Evolutionary conservation across 2,113 vertebrate species (phyloP).

Genomic region (Mustela nigripes): DNA sequence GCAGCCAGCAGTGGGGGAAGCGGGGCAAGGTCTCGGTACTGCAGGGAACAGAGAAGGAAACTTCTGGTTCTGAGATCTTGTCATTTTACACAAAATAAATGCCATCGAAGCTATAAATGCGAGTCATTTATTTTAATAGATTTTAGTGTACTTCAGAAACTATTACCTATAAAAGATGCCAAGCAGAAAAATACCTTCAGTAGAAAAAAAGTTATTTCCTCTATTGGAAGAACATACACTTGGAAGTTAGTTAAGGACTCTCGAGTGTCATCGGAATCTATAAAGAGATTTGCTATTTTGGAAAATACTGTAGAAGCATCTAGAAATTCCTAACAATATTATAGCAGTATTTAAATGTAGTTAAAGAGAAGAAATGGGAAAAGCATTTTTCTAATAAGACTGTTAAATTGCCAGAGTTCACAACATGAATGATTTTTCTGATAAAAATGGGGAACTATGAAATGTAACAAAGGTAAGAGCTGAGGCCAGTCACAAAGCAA

Average conservation of each 20-base stretch:
- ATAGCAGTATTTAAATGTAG: neutral
- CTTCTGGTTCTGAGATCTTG: neutral
- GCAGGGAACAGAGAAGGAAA: neutral
- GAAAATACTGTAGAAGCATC: neutral
- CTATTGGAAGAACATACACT: neutral
- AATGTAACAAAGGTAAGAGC: neutral
- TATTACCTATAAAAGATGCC: slow-evolving; percentile 42
- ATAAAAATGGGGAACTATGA: slow-evolving; percentile 10
- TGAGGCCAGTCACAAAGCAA: neutral
- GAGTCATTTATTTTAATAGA: slow-evolving; percentile 45
- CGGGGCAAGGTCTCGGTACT: too few species aligned
- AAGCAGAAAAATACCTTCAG: neutral
- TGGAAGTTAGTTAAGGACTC: slow-evolving; percentile 19
- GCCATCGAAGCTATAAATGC: neutral
- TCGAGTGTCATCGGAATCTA: neutral
- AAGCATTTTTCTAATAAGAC: neutral
- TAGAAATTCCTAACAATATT: neutral
- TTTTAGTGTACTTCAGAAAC: slow-evolving; percentile 19
- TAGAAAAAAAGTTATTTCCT: slow-evolving; percentile 29
- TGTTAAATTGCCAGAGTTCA: neutral
- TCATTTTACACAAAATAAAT: slow-evolving; percentile 13
- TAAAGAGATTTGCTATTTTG: slow-evolving; percentile 47
- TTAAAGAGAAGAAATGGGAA: neutral
- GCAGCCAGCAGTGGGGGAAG: neutral
- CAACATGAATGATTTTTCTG: slow-evolving; percentile 43